These are phyloP conservation scores for Ciconia maguari DNA, from an alignment of 2,113 vertebrate species.

Conservation along the genomic window DNA sequence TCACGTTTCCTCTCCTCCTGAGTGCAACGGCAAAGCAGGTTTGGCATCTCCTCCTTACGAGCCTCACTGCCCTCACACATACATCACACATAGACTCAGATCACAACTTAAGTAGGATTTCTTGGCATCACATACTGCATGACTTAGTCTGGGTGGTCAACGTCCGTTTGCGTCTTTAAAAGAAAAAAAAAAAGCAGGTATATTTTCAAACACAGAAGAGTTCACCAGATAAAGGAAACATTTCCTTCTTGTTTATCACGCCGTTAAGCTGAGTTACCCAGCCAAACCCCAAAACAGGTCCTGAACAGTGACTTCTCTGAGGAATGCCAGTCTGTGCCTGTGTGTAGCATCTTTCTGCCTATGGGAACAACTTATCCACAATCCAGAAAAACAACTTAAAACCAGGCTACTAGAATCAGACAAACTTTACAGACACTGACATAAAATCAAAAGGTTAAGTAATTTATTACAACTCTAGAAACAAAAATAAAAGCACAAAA, in stretches of 20 bases:
- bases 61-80: background rate
- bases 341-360: background rate
- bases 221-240: background rate
- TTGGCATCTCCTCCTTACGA: conserved; percentile 1
- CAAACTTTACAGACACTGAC: background rate
- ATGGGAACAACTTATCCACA: background rate
- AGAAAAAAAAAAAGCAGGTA: background rate
- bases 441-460: background rate
- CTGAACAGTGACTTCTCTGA: background rate
- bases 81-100: background rate
- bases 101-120: background rate
- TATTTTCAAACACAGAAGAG: background rate
- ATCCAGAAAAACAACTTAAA: background rate
- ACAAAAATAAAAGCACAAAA: background rate
- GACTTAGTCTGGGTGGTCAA: conserved; percentile 21
- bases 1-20: background rate
- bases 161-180: background rate
- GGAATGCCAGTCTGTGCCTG: background rate
- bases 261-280: background rate
- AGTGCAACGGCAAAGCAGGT: background rate
- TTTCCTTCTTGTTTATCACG: background rate
- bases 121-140: background rate
- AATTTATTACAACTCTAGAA: background rate
- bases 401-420: background rate
- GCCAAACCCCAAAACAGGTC: background rate